A percentile compares a stretch with the other conserved stretches of the same genome.
Conservation (phyloP, 2,797 vertebrate genomes). For the Megalops cyprinoides region DNA sequence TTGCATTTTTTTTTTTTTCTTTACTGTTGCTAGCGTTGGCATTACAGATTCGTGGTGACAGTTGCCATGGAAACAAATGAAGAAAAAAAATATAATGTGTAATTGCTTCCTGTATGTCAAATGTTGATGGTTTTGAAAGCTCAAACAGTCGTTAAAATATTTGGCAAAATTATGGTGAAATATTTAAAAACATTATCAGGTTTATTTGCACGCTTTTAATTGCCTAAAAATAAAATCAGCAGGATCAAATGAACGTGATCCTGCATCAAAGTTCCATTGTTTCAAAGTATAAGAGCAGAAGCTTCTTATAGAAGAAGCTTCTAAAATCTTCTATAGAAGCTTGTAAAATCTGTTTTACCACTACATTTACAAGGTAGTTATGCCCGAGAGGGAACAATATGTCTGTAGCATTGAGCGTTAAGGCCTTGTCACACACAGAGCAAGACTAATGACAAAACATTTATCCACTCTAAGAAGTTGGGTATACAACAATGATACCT, state of each 20-base stretch:
- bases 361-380: not conserved
- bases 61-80: conserved; percentile 19
- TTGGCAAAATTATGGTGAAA: not conserved
- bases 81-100: not conserved
- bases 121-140: too few species aligned
- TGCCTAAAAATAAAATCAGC: not conserved
- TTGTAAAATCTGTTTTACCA: not conserved
- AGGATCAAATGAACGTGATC: not conserved
- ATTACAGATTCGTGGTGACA: not conserved
- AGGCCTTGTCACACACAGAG: too few species aligned
- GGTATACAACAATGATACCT: too few species aligned
- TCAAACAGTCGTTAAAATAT: too few species aligned
- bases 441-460: too few species aligned
- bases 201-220: not conserved
- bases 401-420: too few species aligned
- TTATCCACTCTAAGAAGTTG: too few species aligned
- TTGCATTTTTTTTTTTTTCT: not conserved
- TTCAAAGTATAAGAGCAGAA: too few species aligned
- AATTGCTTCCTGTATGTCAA: not conserved
- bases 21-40: not conserved
- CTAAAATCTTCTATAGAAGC: not conserved
- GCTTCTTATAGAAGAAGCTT: not conserved
- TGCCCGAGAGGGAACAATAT: too few species aligned
- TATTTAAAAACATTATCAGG: not conserved
- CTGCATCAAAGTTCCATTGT: not conserved